phyloP scores from a whole-genome alignment of 2,797 vertebrate genomes.

The Tragopan temminckii region DNA sequence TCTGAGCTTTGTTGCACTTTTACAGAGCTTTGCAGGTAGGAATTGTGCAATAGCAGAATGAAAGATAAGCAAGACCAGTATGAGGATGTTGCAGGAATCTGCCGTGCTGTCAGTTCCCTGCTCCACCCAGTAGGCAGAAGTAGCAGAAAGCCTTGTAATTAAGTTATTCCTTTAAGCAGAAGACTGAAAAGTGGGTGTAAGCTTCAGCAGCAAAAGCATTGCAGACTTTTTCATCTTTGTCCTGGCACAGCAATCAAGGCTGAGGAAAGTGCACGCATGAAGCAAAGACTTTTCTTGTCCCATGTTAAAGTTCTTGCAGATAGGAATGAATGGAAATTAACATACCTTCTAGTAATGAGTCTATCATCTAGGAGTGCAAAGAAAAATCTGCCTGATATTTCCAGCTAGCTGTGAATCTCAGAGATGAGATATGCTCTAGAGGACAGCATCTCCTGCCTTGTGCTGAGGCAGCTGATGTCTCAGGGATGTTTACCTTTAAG shows the following conservation, averaged over 20 bases:
- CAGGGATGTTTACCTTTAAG: neutral
- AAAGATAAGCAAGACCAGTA: neutral
- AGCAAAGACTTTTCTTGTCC: neutral
- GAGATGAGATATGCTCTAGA: neutral
- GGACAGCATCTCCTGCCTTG: neutral
- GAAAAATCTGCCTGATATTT: neutral
- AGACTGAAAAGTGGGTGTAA: neutral
- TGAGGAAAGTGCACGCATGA: neutral
- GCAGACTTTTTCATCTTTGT: neutral
- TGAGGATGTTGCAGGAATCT: neutral
- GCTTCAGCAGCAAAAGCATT: neutral
- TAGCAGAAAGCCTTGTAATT: neutral
- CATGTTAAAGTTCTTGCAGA: neutral
- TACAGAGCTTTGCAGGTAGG: neutral
- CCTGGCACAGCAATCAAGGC: neutral
- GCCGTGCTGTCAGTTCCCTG: neutral
- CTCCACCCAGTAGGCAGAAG: neutral
- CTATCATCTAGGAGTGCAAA: neutral
- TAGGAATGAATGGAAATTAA: neutral
- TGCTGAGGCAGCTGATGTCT: neutral
- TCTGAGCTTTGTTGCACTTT: neutral
- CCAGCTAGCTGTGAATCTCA: neutral
- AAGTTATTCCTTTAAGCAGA: neutral
- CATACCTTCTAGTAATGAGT: neutral
- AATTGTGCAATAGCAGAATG: neutral